Base-by-base conservation (phyloP, 2,113 vertebrate genomes). In the Cathartes aura region DNA sequence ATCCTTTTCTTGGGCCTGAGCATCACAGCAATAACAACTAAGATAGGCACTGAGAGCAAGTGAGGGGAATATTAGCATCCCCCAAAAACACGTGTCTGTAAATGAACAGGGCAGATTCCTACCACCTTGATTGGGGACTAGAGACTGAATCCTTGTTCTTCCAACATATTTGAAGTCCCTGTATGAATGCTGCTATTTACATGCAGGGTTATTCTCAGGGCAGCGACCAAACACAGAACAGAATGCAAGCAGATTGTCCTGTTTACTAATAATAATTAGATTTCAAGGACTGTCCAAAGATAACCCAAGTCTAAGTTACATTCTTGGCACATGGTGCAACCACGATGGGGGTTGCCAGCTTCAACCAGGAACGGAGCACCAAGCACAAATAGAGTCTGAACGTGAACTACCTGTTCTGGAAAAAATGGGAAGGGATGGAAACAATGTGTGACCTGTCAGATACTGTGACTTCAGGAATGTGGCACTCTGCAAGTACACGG, bases 231-330 rank as follows among this genome's bases (percentile, higher is more conserved):
- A 60, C 60, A n/a, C n/a, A 19, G 78, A 80, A 40, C 67, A 93
- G 87, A 86, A 89, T 30, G 60, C 53, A 56, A 82, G 56, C 67
- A 80, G 88, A 42, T 79, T 74, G 71, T 62, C 71, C 56, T 90
- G 82, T 92, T 92, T 94, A 71, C 92, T 84, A 66, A 55, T 70
- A 91, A 91, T 60, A 95, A 76, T 85, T 78, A 42, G 48, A 81
- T 85, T 95, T 91, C 87, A 89, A 85, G 64, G 32, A 40, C 56
- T 36, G 45, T 71, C 81, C 91, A 91, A 93, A 91, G 93, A 89
- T 83, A 89, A 93, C 50, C 50, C 45, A 43, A 47, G 36, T 60
- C 81, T 79, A 66, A 95, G 81, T 64, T 15, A 38, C 60, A 56
- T 91, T 95, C 75, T 59, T 89, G 95, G 88, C 84, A 89, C 50